Evolutionary conservation across 2,113 vertebrate genomes (phyloP), one percentile per base, ranked within the genome.

Genomic region (Excalfactoria chinensis): DNA sequence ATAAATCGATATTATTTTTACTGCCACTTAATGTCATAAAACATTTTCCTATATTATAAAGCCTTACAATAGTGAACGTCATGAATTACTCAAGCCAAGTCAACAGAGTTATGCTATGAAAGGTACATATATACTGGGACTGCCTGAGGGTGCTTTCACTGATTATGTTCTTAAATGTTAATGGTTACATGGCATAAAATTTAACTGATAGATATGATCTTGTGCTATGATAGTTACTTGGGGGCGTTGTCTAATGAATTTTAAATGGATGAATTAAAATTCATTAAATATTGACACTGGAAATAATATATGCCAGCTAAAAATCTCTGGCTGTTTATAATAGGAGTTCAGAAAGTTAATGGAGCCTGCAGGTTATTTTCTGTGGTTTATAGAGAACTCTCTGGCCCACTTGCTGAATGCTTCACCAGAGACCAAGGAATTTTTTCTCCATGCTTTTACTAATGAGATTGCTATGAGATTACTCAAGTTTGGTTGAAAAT

Each of bases 251-350:
- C 48, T 91, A 77, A 89, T 93, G 90, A 93, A 93, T 93, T 95
- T 95, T 88, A 95, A 96, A 94, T 84, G 71, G 82, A 51, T 46
- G 63, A 66, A 96, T 86, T 95, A 84, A 90, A 95, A 85, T 93
- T 91, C 75, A 95, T 95, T 91, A 96, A 91, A 97, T 84, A 93
- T 89, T 95, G 93, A 94, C 79, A 86, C 41, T 70, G 74, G 59
- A 84, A 91, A 58, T 75, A 69, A 62, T 84, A 76, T 78, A 86
- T 71, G 87, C 81, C 76, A 83, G 84, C 89, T 89, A 81, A 82
- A 80, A 94, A 69, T 72, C 63, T 74, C 94, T n/a, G 90, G 22
- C 70, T 80, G 66, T 72, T 40, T 43, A 71, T 43, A 23, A 2
- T 4, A 48, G 55, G 63, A 67, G 64, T 80, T 94, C 74, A 51